Evolutionary conservation across 2,888 invertebrate genomes (phyloP).

Genomic region (Amblyteles armatorius): DNA sequence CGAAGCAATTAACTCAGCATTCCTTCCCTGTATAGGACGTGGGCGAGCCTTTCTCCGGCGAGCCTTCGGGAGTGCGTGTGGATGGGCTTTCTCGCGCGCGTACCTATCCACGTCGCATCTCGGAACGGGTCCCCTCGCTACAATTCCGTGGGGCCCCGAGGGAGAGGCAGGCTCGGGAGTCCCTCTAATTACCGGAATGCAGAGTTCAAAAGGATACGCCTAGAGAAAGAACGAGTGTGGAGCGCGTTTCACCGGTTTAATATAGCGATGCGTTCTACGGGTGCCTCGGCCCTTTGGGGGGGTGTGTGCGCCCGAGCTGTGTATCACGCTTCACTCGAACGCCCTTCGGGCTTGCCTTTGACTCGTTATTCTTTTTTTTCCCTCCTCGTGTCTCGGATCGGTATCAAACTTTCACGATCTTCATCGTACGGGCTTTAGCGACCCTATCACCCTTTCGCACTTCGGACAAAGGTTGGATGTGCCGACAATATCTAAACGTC

Average conservation of each 20-base stretch:
- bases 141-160: conserved; percentile 49
- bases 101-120: conserved; percentile 13
- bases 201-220: conserved; percentile 66
- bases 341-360: conserved; percentile 45
- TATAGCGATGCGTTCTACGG: conserved; percentile 46
- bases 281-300: conserved; percentile 22
- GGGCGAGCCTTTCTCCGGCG: conserved; percentile 22
- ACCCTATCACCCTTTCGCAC: not conserved
- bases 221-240: conserved; percentile 23
- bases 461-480: not conserved
- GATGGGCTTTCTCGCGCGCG: not conserved
- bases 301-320: not conserved
- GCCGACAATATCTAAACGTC: not conserved
- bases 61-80: conserved; percentile 13
- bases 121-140: conserved; percentile 31
- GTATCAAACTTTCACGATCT: conserved; percentile 51
- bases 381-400: conserved; percentile 25
- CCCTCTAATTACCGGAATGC: conserved; percentile 67
- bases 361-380: conserved; percentile 29
- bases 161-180: conserved; percentile 23
- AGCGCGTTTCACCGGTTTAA: conserved; percentile 48
- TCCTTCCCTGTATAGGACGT: conserved; percentile 62
- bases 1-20: conserved; percentile 76
- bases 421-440: conserved; percentile 8
- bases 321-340: conserved; percentile 39